A percentile compares a stretch with the other conserved stretches of the same genome.
Evolutionary conservation across 2,113 vertebrate species (phyloP).

Genomic region (Paramormyrops kingsleyae): DNA sequence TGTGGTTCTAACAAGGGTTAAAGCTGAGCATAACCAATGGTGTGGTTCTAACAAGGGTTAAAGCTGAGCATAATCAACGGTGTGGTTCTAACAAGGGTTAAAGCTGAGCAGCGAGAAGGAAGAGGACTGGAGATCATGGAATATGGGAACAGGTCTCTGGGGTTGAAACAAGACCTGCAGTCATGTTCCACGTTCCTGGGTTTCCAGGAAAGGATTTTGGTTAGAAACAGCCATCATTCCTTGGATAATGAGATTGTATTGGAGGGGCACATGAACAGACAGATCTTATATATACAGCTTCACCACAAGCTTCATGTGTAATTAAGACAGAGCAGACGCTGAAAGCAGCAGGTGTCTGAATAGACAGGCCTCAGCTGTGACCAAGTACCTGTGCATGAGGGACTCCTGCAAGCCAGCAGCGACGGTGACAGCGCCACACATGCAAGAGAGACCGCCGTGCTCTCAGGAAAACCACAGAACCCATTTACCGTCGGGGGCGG

Average conservation of each 20-base stretch:
- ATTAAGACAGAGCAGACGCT: background rate
- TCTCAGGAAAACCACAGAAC: background rate
- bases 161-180: background rate
- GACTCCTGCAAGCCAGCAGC: background rate
- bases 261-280: background rate
- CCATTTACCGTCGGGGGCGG: background rate
- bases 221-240: background rate
- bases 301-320: background rate
- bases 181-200: background rate
- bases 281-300: background rate
- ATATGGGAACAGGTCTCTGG: background rate
- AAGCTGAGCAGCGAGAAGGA: background rate
- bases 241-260: background rate
- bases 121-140: background rate
- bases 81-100: too few relatives aligned
- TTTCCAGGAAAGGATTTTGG: background rate
- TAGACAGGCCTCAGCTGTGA: background rate
- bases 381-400: background rate
- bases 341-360: background rate
- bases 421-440: background rate
- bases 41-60: background rate
- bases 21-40: too few relatives aligned
- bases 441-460: background rate
- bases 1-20: too few relatives aligned
- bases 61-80: background rate